Conservation (phyloP, 2,113 vertebrate genomes). For the Erythrolamprus reginae region DNA sequence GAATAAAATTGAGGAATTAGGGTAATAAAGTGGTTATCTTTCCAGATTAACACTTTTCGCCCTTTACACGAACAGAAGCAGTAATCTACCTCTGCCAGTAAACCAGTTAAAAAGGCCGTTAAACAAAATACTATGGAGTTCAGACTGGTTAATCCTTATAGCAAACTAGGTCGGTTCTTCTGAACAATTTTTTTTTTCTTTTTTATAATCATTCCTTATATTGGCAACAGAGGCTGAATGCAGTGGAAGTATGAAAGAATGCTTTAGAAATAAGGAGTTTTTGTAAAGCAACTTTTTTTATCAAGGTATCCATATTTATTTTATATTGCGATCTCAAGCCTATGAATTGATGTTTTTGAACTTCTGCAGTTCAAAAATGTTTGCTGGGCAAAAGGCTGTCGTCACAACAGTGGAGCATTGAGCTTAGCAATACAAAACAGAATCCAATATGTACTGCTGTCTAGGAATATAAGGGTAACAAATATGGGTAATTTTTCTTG, state of each 20-base stretch:
- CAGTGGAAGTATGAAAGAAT: conserved; percentile 50
- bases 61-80: conserved; percentile 62
- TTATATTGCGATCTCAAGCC: conserved; percentile 59
- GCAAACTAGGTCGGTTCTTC: conserved; percentile 50
- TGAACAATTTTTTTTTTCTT: conserved; percentile 51
- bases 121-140: conserved; percentile 53
- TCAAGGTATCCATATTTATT: conserved; percentile 59
- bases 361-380: conserved; percentile 56
- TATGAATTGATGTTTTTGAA: conserved; percentile 60
- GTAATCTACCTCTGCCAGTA: conserved; percentile 77
- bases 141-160: conserved; percentile 47
- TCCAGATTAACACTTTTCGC: conserved; percentile 53
- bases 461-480: conserved; percentile 55
- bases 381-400: conserved; percentile 61
- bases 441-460: conserved; percentile 70
- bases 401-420: conserved; percentile 53
- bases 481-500: conserved; percentile 52
- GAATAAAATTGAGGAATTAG: conserved; percentile 45
- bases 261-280: conserved; percentile 54
- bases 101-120: conserved; percentile 59
- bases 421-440: conserved; percentile 66
- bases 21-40: conserved; percentile 49
- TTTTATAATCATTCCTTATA: conserved; percentile 55
- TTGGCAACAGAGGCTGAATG: conserved; percentile 60
- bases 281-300: conserved; percentile 61